Evolutionary conservation across 2,797 vertebrate species (phyloP), one percentile per base, ranked within the genome.

Genomic region (Aphelocoma californica): DNA sequence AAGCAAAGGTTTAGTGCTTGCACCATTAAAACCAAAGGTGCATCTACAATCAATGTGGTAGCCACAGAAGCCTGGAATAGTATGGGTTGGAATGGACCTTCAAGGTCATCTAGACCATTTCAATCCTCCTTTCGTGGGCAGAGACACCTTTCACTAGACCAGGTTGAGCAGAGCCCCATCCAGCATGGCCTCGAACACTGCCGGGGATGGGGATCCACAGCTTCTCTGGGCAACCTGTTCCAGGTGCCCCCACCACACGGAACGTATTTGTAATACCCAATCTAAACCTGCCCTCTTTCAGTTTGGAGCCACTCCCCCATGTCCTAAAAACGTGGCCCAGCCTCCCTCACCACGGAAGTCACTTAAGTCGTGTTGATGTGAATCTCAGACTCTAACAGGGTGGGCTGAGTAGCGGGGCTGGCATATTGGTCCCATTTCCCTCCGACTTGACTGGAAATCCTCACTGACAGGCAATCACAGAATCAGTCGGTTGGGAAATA

Each of bases 371-470:
- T 8, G 5, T 29, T 15, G 21, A 47, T 0, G 10, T 2, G 31
- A 73, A 14, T 16, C 29, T 31, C 17, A 8, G 34, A 2, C 18
- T 13, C 19, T 13, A 47, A 6, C 8, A 16, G 24, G 1, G 18
- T 0, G 0, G 44, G 38, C 10, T 2, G 36, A 32, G 11, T 1
- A 25, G 29, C 7, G 10, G 10, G 18, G 34, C 17, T 26, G 71
- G 7, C 1, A 0, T 3, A 18, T 2, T 5, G 25, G 11, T 38
- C 21, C 10, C 26, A 0, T 31, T 45, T 34, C 36, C 60, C 42
- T 50, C 13, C 51, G 1, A 3, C 36, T 12, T n/a, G 38, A n/a
- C 24, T 12, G 15, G 31, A 51, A 70, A 17, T 8, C 10, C 18
- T 24, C 7, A 12, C 2, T 26, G 51, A 40, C 75, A n/a, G 12